Evolutionary conservation across 2,113 vertebrate genomes (phyloP).

Genomic region (Paraplagusia blochii): DNA sequence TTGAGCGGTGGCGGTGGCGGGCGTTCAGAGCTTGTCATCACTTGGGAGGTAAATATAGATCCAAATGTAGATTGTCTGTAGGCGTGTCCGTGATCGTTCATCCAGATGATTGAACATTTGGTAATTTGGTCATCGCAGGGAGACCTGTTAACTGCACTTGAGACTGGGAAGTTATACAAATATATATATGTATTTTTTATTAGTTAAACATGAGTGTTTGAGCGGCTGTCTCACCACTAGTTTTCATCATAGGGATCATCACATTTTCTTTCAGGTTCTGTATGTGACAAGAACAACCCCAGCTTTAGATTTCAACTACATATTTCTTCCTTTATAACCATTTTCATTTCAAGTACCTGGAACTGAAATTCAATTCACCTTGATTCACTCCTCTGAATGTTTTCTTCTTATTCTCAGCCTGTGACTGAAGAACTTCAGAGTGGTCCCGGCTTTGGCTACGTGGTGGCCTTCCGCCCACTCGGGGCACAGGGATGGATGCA

Average conservation of each 20-base stretch:
- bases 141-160: too few species aligned
- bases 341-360: constrained; percentile 36
- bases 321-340: constrained; percentile 17
- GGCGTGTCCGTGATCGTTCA: background rate
- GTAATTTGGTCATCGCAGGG: too few species aligned
- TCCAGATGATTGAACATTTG: too few species aligned
- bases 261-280: too few species aligned
- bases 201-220: too few species aligned
- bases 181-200: too few species aligned
- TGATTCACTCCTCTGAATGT: constrained; percentile 41
- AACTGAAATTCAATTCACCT: constrained; percentile 38
- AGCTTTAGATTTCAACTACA: background rate
- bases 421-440: constrained; percentile 94
- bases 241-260: too few species aligned
- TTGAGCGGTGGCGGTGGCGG: constrained; percentile 93
- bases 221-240: too few species aligned
- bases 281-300: constrained; percentile 30
- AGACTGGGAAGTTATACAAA: too few species aligned
- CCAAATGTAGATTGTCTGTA: background rate
- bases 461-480: constrained; percentile 91
- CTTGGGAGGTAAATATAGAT: constrained; percentile 86
- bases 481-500: constrained; percentile 92
- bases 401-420: constrained; percentile 73
- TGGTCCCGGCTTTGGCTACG: constrained; percentile 92
- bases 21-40: constrained; percentile 93